phyloP scores from a whole-genome alignment of 2,888 invertebrate genomes.

The Cataglyphis albicans region DNA sequence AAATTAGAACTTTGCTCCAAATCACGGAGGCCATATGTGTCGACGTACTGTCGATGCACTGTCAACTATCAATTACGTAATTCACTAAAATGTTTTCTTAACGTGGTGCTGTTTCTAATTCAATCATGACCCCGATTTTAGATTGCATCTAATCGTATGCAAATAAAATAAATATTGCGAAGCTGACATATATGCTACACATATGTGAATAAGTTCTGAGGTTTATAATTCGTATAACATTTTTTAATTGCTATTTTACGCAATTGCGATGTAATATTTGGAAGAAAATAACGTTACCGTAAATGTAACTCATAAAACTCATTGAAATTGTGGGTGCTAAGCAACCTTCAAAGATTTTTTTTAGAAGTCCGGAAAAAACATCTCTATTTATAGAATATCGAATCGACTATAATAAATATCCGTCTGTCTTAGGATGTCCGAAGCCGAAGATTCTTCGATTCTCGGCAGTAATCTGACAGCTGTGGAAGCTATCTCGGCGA shows the following conservation, averaged over 20 bases:
- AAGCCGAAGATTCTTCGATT: slow-evolving; percentile 73
- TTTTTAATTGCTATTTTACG: background rate
- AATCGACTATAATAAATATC: slow-evolving; percentile 5
- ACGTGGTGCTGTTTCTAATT: slow-evolving; percentile 7
- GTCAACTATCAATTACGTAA: slow-evolving; percentile 71
- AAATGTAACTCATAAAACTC: background rate
- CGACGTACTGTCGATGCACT: slow-evolving; percentile 60
- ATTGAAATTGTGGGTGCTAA: background rate
- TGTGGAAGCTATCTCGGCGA: slow-evolving; percentile 90
- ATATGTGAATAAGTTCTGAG: background rate
- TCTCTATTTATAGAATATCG: slow-evolving; percentile 21
- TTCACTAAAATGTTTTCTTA: slow-evolving; percentile 62
- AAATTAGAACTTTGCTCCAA: slow-evolving; percentile 80
- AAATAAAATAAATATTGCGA: slow-evolving; percentile 10
- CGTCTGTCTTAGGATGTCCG: slow-evolving; percentile 78
- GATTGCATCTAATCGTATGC: background rate
- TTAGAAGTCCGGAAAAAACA: background rate
- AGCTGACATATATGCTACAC: background rate
- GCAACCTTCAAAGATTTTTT: background rate
- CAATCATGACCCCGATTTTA: background rate
- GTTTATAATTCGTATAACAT: background rate
- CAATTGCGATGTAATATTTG: background rate
- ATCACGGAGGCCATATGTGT: slow-evolving; percentile 65
- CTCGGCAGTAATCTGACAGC: slow-evolving; percentile 87
- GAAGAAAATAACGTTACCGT: background rate